phyloP scores from a whole-genome alignment of 2,113 vertebrate species.

The Dromiciops gliroides region DNA sequence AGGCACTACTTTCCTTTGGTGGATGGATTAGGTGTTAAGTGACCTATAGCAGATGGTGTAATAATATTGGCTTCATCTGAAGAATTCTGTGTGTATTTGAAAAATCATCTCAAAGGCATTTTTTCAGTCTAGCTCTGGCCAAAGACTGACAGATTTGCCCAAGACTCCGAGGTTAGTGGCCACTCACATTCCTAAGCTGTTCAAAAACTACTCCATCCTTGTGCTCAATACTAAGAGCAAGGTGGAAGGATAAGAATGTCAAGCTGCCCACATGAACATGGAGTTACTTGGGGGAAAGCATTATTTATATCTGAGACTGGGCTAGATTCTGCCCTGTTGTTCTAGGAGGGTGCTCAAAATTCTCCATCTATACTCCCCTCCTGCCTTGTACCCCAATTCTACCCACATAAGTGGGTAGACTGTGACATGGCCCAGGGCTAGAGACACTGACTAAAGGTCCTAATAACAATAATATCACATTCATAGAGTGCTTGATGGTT shows the following conservation, averaged over 20 bases:
- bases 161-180: background rate
- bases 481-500: background rate
- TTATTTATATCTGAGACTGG: background rate
- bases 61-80: slow-evolving; percentile 45
- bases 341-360: slow-evolving; percentile 13
- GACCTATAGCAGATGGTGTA: slow-evolving; percentile 36
- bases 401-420: too few relatives aligned
- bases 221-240: background rate
- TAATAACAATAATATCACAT: background rate
- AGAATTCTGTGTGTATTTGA: slow-evolving; percentile 17
- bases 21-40: slow-evolving; percentile 54
- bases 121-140: background rate
- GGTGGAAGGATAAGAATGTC: background rate
- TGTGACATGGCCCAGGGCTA: background rate
- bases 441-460: background rate
- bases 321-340: background rate
- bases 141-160: background rate
- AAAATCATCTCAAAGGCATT: slow-evolving; percentile 18
- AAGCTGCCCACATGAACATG: background rate
- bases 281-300: background rate
- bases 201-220: background rate
- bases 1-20: slow-evolving; percentile 3
- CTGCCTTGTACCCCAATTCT: background rate
- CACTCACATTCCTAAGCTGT: slow-evolving; percentile 12
- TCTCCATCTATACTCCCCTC: background rate